Evolutionary conservation across 1,140 invertebrate species (phyloP).

Genomic region (Chymomyza costata): DNA sequence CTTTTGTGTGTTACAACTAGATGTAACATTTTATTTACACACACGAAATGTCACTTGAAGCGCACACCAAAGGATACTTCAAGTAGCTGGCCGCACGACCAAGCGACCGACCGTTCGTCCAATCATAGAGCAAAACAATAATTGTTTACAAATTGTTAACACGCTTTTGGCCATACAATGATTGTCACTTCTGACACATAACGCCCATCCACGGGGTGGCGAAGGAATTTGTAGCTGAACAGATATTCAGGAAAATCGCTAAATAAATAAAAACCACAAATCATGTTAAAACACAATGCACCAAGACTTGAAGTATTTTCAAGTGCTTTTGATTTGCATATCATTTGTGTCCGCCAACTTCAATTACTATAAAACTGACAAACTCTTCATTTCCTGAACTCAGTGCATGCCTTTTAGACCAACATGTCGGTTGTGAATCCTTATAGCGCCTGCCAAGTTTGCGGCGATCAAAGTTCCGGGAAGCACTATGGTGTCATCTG

Average conservation of each 20-base stretch:
- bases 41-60: constrained; percentile 47
- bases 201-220: constrained; percentile 29
- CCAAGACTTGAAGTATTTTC: not conserved
- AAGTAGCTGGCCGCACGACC: constrained; percentile 29
- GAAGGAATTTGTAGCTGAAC: not conserved
- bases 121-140: constrained; percentile 71
- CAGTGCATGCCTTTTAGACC: no score
- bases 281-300: constrained; percentile 49
- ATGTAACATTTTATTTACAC: constrained; percentile 45
- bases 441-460: constrained; percentile 80
- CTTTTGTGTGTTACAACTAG: constrained; percentile 2
- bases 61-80: constrained; percentile 38
- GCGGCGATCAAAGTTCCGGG: constrained; percentile 90
- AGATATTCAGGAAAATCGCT: constrained; percentile 17
- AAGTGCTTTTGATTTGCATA: constrained; percentile 65
- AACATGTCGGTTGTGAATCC: constrained; percentile 33
- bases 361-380: constrained; percentile 52
- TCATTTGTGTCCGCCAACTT: constrained; percentile 45
- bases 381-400: constrained; percentile 16
- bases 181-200: constrained; percentile 67
- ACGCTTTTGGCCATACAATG: constrained; percentile 37
- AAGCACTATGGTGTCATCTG: constrained; percentile 92
- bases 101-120: constrained; percentile 24
- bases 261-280: constrained; percentile 59
- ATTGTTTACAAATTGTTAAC: constrained; percentile 75